Evolutionary conservation across 2,797 vertebrate species (phyloP).

Genomic region (Spinus pinus): DNA sequence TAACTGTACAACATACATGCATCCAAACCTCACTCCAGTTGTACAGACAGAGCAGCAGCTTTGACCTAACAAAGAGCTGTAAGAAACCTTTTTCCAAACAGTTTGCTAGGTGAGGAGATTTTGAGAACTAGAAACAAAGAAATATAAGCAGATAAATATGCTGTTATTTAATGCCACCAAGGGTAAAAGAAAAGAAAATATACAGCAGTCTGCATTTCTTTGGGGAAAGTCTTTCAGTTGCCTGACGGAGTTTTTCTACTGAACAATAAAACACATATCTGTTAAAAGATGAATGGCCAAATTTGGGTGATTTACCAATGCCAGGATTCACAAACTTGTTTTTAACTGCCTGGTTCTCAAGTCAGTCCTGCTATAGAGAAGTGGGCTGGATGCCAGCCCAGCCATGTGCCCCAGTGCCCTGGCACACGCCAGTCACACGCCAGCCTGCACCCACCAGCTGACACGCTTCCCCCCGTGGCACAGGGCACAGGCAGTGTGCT

Average conservation of each 20-base stretch:
- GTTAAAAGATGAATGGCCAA: background rate
- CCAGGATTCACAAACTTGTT: background rate
- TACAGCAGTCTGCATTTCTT: background rate
- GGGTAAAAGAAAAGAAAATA: background rate
- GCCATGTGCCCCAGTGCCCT: background rate
- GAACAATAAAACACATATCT: background rate
- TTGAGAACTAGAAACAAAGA: background rate
- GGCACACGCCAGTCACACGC: rapidly evolving
- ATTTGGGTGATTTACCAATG: constrained; percentile 6
- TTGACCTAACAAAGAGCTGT: background rate
- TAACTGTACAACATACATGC: background rate
- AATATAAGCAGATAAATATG: background rate
- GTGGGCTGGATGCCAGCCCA: background rate
- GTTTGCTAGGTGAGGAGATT: background rate
- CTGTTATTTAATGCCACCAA: background rate
- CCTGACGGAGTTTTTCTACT: background rate
- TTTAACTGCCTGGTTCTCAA: background rate
- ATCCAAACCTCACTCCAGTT: background rate
- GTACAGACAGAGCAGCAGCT: background rate
- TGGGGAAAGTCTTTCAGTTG: background rate
- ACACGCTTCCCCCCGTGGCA: rapidly evolving
- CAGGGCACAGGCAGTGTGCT: rapidly evolving
- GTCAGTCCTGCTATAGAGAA: background rate
- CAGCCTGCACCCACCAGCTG: background rate
- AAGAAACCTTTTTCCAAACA: background rate